A percentile compares a stretch with the other conserved stretches of the same genome.
Conservation (phyloP, 1,140 invertebrate genomes). For the Eriosoma lanigerum region DNA sequence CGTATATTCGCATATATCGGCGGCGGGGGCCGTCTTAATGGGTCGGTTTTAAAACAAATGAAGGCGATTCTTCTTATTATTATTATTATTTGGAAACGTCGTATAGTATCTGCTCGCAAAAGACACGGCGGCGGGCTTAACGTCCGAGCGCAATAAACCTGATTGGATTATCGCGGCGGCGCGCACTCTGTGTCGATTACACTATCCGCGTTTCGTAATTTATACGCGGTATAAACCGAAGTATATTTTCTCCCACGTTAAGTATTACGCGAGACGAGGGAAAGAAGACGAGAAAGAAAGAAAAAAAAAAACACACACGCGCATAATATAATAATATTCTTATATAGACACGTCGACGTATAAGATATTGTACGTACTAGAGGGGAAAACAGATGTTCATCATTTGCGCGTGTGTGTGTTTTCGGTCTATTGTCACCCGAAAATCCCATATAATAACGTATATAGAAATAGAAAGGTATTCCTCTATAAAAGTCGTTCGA, state of each 20-base stretch:
- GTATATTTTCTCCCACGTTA: conserved; percentile 46
- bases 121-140: not conserved
- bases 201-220: not conserved
- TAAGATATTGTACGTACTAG: not conserved
- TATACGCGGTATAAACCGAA: not conserved
- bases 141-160: conserved; percentile 35
- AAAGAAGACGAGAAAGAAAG: not conserved
- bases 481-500: conserved; percentile 49
- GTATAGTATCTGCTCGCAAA: not conserved
- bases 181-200: conserved; percentile 44
- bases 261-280: not conserved
- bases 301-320: conserved; percentile 11
- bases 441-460: conserved; percentile 27
- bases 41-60: conserved; percentile 17
- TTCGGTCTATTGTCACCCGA: conserved; percentile 41
- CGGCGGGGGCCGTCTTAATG: not conserved
- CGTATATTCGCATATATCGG: not conserved
- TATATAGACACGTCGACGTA: not conserved
- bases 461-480: conserved; percentile 13
- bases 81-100: conserved; percentile 12
- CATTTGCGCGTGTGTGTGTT: conserved; percentile 7
- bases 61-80: conserved; percentile 5
- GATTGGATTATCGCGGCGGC: conserved; percentile 9
- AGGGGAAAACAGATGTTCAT: conserved; percentile 46
- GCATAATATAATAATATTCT: conserved; percentile 22